Conservation (phyloP, 2,888 invertebrate species). For the Orthosia gothica region DNA sequence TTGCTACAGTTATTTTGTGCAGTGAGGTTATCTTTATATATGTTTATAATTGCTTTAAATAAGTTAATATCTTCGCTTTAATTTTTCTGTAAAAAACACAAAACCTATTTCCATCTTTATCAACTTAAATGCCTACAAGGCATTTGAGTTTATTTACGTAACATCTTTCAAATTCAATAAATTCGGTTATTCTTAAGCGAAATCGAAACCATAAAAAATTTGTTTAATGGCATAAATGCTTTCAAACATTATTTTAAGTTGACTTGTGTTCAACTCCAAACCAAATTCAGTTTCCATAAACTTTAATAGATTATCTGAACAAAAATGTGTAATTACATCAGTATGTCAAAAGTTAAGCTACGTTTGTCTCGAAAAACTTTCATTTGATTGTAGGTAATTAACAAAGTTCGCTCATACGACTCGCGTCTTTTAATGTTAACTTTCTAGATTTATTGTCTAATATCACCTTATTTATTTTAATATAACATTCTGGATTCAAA, state of each 20-base stretch:
- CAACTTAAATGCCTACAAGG: no score
- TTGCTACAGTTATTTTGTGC: constrained; percentile 12
- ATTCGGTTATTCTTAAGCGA: not conserved
- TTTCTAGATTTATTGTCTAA: constrained; percentile 49
- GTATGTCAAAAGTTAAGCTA: constrained; percentile 62
- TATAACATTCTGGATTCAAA: constrained; percentile 21
- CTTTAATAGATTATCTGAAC: constrained; percentile 1
- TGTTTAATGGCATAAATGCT: not conserved
- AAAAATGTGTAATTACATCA: constrained; percentile 65
- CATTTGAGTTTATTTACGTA: not conserved
- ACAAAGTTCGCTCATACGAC: constrained; percentile 59
- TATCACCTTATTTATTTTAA: constrained; percentile 33
- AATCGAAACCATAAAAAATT: not conserved
- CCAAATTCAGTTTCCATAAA: constrained; percentile 7
- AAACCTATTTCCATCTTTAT: not conserved
- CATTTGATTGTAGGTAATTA: constrained; percentile 61
- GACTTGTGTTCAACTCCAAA: not conserved
- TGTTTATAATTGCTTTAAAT: not conserved
- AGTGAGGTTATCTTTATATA: not conserved
- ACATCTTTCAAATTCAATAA: not conserved
- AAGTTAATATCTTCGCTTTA: not conserved
- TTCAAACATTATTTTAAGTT: not conserved
- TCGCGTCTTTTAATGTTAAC: constrained; percentile 46
- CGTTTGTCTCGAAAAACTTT: constrained; percentile 53
- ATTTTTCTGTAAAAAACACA: not conserved